Percentiles rank a stretch among this genome's conserved stretches.
Conservation (phyloP, 2,113 vertebrate species). For the Pitta sordida region DNA sequence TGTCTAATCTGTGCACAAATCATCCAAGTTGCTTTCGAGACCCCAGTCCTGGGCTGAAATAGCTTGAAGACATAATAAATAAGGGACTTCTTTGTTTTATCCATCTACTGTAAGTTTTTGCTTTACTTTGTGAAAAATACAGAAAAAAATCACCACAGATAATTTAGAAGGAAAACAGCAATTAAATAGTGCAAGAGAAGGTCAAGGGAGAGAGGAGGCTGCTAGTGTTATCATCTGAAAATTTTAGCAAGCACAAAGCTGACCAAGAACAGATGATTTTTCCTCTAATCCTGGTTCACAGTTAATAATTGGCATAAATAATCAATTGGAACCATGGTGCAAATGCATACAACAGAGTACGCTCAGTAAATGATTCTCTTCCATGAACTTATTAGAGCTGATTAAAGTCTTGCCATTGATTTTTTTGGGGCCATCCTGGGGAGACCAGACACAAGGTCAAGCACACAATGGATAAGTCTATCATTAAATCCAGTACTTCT, state of each 20-base stretch:
- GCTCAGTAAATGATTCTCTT: background rate
- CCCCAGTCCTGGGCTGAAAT: background rate
- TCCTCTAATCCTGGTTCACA: background rate
- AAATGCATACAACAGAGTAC: background rate
- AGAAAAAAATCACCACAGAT: background rate
- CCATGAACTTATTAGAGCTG: background rate
- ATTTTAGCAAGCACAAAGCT: background rate
- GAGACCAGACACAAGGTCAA: constrained; percentile 13
- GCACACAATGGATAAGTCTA: background rate
- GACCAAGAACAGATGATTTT: constrained; percentile 8
- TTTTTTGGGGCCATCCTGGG: background rate
- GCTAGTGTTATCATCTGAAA: constrained; percentile 6
- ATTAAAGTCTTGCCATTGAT: constrained; percentile 34
- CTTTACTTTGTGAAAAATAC: background rate
- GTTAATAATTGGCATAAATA: constrained; percentile 45
- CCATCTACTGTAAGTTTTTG: background rate
- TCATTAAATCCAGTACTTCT: constrained; percentile 11
- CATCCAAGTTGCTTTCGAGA: background rate
- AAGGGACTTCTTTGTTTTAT: background rate
- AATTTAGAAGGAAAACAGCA: constrained; percentile 13
- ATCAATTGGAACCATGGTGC: background rate
- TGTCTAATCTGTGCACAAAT: background rate
- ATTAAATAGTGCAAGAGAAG: constrained; percentile 2
- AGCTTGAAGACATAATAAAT: background rate
- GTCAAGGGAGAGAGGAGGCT: background rate